Percentiles rank a stretch among this genome's conserved stretches.
Conservation (phyloP, 2,113 vertebrate genomes). For the Tautogolabrus adspersus region DNA sequence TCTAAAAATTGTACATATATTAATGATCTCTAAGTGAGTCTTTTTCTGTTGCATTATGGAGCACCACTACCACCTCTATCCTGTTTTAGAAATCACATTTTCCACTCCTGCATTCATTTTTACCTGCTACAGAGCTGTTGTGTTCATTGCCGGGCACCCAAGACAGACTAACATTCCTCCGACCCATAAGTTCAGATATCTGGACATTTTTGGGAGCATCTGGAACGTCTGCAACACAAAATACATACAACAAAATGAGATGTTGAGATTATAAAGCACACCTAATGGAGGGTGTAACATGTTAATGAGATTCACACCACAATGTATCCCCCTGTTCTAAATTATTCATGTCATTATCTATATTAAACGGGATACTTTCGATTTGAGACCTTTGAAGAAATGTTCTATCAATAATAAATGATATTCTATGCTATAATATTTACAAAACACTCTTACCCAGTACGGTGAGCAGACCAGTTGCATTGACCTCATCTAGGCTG, state of each 20-base stretch:
- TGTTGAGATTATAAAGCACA: neutral
- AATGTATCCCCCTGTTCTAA: neutral
- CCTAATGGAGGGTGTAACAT: neutral
- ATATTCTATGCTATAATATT: constrained; percentile 4
- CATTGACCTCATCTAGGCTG: constrained; percentile 83
- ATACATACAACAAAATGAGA: neutral
- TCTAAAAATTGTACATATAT: neutral
- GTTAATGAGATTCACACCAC: neutral
- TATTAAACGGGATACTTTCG: neutral
- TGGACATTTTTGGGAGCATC: constrained; percentile 86
- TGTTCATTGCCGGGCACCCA: constrained; percentile 89
- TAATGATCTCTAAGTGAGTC: neutral
- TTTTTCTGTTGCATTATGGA: constrained; percentile 5
- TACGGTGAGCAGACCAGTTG: constrained; percentile 84
- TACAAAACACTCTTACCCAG: constrained; percentile 84
- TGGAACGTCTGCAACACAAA: constrained; percentile 86
- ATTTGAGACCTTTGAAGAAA: neutral
- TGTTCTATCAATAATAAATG: neutral
- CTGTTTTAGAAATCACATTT: neutral
- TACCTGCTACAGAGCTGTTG: constrained; percentile 92
- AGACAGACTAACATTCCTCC: constrained; percentile 84
- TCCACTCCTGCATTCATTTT: neutral
- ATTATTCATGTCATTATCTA: neutral
- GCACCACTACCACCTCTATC: neutral
- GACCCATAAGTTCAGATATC: constrained; percentile 83